Base-by-base conservation (phyloP, 2,113 vertebrate genomes). In the Falcunculus frontatus region DNA sequence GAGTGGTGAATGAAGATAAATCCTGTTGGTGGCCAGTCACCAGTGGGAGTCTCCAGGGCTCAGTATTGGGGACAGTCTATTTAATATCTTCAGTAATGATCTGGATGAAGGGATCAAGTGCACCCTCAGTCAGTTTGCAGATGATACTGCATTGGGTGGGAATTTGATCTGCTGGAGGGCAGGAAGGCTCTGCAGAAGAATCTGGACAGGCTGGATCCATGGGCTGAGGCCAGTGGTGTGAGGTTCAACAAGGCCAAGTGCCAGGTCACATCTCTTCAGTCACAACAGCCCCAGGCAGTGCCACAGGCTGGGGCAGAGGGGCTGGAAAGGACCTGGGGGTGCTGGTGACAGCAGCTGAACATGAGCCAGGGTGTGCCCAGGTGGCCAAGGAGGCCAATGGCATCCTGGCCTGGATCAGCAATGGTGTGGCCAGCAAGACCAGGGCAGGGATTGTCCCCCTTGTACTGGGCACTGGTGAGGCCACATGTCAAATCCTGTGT, bases 111-210 rank as follows among this genome's bases (percentile, higher is more conserved):
- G 6, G 3, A 59, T 39, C 9, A 23, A 59, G 77, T 4, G 4
- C 8, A 39, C 7, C 2, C 11, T 32, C 30, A 22, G 6, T 7
- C 18, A 37, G 10, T 29, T 59, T 10, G 11, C 29, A 33, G 10
- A 2, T 50, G 8, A 50, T 21, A 33, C 10, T 2, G 13, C 0
- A 1, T 0, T 50, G 27, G 7, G 8, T 7, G 4, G 1, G 4
- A 37, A 3, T 44, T 10, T 33, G 50, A 6, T 57, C 35, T 50
- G 8, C 27, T 65, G 59, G 8, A 57, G 33, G 6, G 27, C 37
- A 50, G 23, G 44, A 44, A 21, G 20, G 5, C 44, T 33, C 76
- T 81, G 33, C 37, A 81, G 37, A 44, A 21, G 50, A 17, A 27
- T 64, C 32, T 37, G 50, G 3, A 9, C 27, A 35, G 35, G 26